These are phyloP conservation scores for Xiphorhynchus elegans DNA, from an alignment of 2,113 vertebrate species.

Conservation along the genomic window DNA sequence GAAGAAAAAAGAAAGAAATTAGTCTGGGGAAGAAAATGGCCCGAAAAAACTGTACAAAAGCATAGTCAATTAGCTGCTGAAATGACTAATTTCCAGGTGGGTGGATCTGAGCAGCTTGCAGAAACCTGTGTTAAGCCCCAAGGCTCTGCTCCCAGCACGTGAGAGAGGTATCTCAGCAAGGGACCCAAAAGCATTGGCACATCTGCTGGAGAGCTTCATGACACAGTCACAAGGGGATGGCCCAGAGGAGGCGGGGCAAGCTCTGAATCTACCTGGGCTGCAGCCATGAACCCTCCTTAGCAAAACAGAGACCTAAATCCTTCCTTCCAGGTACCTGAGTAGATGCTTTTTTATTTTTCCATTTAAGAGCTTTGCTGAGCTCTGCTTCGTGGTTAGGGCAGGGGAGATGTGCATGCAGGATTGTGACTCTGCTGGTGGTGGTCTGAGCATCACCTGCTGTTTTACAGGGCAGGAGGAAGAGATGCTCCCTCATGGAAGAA, in stretches of 20 bases:
- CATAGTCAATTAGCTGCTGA: constrained; percentile 29
- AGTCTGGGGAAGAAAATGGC: not conserved
- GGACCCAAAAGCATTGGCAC: not conserved
- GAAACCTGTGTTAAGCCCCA: not conserved
- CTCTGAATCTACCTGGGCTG: not conserved
- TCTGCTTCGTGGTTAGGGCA: not conserved
- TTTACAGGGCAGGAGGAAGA: not conserved
- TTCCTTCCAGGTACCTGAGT: not conserved
- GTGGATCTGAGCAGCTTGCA: constrained; percentile 33
- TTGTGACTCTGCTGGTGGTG: not conserved
- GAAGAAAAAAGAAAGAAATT: not conserved
- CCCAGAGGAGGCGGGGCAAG: not conserved
- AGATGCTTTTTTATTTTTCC: not conserved
- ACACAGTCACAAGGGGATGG: not conserved
- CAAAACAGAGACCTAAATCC: not conserved
- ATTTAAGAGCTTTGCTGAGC: not conserved
- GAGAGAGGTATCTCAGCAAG: not conserved
- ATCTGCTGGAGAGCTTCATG: not conserved
- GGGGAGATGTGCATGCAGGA: not conserved
- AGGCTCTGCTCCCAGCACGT: not conserved
- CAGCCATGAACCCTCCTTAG: accelerated
- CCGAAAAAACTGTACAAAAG: constrained; percentile 5
- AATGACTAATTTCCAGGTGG: constrained; percentile 65
- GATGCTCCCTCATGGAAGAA: not conserved
- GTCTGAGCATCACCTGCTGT: not conserved